phyloP scores from a whole-genome alignment of 2,888 invertebrate genomes.

The Elaeidobius kamerunicus region DNA sequence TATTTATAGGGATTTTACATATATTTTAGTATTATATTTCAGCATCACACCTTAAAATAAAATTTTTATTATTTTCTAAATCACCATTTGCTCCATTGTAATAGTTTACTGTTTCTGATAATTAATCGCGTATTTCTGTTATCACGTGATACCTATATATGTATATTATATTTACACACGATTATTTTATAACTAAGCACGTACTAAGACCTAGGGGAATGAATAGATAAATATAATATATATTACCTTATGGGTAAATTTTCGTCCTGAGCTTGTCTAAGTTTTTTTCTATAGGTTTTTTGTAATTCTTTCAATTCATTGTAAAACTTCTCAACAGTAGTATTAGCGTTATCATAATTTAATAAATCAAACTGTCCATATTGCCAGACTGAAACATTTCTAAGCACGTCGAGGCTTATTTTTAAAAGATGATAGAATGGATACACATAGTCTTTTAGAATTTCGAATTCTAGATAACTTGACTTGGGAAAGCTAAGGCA shows the following conservation, averaged over 20 bases:
- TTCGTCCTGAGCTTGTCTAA: slow-evolving; percentile 74
- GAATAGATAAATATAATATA: no score
- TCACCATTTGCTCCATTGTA: no score
- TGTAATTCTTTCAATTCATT: slow-evolving; percentile 74
- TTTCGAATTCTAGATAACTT: slow-evolving; percentile 74
- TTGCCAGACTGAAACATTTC: slow-evolving; percentile 82
- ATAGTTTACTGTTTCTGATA: no score
- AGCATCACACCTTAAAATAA: neutral
- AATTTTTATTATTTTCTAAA: no score
- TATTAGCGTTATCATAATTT: slow-evolving; percentile 72
- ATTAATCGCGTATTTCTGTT: no score
- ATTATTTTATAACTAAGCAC: no score
- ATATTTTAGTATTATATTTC: no score
- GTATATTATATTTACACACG: no score
- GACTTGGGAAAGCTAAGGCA: slow-evolving; percentile 82
- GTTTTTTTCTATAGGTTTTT: slow-evolving; percentile 71
- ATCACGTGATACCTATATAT: no score
- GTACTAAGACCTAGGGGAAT: no score
- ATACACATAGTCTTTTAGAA: slow-evolving; percentile 68
- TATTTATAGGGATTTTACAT: no score
- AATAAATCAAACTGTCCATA: slow-evolving; percentile 87
- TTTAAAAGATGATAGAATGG: slow-evolving; percentile 70
- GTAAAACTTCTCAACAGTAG: slow-evolving; percentile 71
- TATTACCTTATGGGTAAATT: slow-evolving; percentile 57
- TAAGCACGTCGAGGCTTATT: slow-evolving; percentile 67